Percentiles rank a stretch among this genome's conserved stretches.
Conservation (phyloP, 2,888 invertebrate species). For the Cyclophora albipunctata region DNA sequence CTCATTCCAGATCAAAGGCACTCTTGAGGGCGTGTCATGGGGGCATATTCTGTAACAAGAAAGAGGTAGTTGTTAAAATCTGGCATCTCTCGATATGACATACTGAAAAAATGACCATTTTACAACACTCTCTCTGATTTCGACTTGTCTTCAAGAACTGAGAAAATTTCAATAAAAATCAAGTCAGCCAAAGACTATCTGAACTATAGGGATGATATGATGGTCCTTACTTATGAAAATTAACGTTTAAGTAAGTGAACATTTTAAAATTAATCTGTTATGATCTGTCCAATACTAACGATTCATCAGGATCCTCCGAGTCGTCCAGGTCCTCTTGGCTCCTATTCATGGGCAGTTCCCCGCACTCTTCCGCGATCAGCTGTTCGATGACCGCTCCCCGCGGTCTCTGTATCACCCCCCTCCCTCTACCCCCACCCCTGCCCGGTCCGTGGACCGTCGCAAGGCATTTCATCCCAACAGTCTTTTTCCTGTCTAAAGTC, state of each 20-base stretch:
- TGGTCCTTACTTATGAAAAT: too few species aligned
- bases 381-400: conserved; percentile 60
- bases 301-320: conserved; percentile 76
- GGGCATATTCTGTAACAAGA: conserved; percentile 59
- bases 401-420: conserved; percentile 50
- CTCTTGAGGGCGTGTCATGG: conserved; percentile 85
- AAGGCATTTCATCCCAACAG: conserved; percentile 48
- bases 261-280: too few species aligned
- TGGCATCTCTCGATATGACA: too few species aligned
- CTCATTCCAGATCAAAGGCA: conserved; percentile 82
- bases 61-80: neutral
- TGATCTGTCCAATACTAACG: conserved; percentile 33
- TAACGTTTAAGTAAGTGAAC: too few species aligned
- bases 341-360: conserved; percentile 54
- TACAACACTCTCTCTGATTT: too few species aligned
- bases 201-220: too few species aligned
- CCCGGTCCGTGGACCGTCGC: conserved; percentile 60
- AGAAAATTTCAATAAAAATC: too few species aligned
- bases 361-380: conserved; percentile 65
- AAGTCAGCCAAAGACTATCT: too few species aligned
- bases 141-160: too few species aligned
- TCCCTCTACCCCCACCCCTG: conserved; percentile 35
- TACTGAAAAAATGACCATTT: too few species aligned
- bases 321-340: conserved; percentile 76
- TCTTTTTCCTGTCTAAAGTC: conserved; percentile 57